Evolutionary conservation across 2,797 vertebrate species (phyloP), one percentile per base, ranked within the genome.

Genomic region (Danio tinwini): DNA sequence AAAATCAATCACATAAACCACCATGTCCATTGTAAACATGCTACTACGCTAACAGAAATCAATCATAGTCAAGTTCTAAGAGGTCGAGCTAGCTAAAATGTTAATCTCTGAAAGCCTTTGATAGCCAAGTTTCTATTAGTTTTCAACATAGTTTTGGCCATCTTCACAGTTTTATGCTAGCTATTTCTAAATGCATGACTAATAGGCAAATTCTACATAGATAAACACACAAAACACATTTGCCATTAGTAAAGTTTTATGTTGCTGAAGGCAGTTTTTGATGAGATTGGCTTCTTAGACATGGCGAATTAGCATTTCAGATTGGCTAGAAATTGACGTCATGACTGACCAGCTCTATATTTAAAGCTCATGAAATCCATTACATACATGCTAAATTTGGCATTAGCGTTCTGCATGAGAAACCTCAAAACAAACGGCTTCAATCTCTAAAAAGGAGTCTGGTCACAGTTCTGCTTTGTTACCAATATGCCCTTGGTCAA

Each of bases 401-500:
- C 62, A 55, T 53, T 55, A 8, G 50, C 2, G 0, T 44, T 65
- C 10, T 29, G 19, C 3, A 5, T 4, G 9, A 58, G 16, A 50
- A 78, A 61, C 53, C 16, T 17, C 17, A 0, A 39, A 49, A 69
- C 3, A 0, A 19, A 19, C 69, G 42, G 5, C n/a, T 68, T 13
- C 7, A 17, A 8, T 49, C 21, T 63, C 12, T 49, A 68, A 47
- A 37, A 47, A 5, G 12, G 13, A 42, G n/a, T 50, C 56, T n/a
- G 14, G 53, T 69, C 21, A 19, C 29, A 69, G 64, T 78, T 69
- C 55, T 16, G 56, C 65, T 40, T 78, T 52, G 16, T 42, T 52
- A 19, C 6, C 16, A 16, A 37, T 75, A 39, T 56, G 74, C 37
- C 39, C 39, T 45, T 56, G 7, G 53, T 21, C 6, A 44, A 16